These are phyloP conservation scores for Charaxes varanes DNA, from an alignment of 1,140 invertebrate species.

Conservation along the genomic window DNA sequence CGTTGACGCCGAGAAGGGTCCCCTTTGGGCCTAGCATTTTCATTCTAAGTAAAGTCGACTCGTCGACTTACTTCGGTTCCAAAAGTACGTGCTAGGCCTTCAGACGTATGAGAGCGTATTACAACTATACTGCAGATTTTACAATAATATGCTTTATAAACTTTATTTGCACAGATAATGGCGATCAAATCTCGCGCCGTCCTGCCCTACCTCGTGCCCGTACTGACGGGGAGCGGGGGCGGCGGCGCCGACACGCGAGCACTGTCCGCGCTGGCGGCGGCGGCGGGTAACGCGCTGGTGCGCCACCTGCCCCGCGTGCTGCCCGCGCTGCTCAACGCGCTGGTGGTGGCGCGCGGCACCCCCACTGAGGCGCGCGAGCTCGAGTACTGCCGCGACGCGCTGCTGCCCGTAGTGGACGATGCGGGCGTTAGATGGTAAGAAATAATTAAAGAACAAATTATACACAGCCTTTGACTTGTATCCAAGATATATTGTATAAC, in stretches of 20 bases:
- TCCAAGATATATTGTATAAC: no score
- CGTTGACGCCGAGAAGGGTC: no score
- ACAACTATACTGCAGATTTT: no score
- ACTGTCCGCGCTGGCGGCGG: constrained; percentile 89
- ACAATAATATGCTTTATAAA: no score
- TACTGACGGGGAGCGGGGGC: constrained; percentile 86
- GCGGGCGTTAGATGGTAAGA: constrained; percentile 82
- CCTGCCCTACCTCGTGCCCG: constrained; percentile 95
- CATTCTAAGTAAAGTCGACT: no score
- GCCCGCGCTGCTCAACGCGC: constrained; percentile 85
- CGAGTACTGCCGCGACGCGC: constrained; percentile 95
- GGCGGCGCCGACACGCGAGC: constrained; percentile 86
- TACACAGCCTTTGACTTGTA: no score
- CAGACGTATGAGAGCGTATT: no score
- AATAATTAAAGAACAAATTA: no score
- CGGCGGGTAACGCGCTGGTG: constrained; percentile 78
- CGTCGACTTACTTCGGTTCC: no score
- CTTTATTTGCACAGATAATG: constrained; percentile 90
- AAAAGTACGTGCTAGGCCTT: no score
- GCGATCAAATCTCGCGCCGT: constrained; percentile 96
- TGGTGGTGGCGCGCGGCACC: constrained; percentile 79
- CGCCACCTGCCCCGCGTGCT: constrained; percentile 83
- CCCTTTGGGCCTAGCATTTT: no score
- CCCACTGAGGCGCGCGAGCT: constrained; percentile 84
- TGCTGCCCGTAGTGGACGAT: constrained; percentile 92